Conservation (phyloP, 92 coral and sea anemone genomes). For the Porites divaricata region DNA sequence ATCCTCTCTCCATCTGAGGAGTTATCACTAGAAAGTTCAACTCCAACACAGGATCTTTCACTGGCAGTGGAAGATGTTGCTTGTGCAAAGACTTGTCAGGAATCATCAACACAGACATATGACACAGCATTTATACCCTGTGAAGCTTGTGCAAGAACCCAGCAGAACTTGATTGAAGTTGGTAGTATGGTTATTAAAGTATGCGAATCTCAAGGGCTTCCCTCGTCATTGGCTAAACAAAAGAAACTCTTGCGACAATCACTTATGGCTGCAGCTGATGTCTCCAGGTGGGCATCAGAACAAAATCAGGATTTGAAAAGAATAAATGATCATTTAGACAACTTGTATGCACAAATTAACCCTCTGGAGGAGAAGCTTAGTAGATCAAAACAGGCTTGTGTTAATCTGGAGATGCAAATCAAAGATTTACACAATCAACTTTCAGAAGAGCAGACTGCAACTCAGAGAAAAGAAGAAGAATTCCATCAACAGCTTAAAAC, state of each 20-base stretch:
- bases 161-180: conserved; percentile 89
- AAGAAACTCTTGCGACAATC: conserved; percentile 93
- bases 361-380: conserved; percentile 89
- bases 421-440: conserved; percentile 67
- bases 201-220: conserved; percentile 95
- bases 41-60: conserved; percentile 79
- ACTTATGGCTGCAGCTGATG: conserved; percentile 96
- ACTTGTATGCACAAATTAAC: conserved; percentile 93
- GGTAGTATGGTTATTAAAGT: conserved; percentile 94
- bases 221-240: conserved; percentile 96
- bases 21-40: conserved; percentile 69
- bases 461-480: conserved; percentile 56
- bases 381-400: conserved; percentile 76
- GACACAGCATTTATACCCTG: conserved; percentile 98
- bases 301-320: conserved; percentile 94
- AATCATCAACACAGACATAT: conserved; percentile 90
- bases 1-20: conserved; percentile 78
- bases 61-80: conserved; percentile 87
- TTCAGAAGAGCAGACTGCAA: conserved; percentile 56
- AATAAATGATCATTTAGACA: conserved; percentile 91
- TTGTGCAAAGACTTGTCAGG: conserved; percentile 75
- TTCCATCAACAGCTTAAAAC: conserved; percentile 59
- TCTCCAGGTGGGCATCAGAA: conserved; percentile 96
- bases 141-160: conserved; percentile 97
- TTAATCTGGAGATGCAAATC: conserved; percentile 73